Conservation (phyloP, 2,797 vertebrate genomes). For the Lacerta bilineata region DNA sequence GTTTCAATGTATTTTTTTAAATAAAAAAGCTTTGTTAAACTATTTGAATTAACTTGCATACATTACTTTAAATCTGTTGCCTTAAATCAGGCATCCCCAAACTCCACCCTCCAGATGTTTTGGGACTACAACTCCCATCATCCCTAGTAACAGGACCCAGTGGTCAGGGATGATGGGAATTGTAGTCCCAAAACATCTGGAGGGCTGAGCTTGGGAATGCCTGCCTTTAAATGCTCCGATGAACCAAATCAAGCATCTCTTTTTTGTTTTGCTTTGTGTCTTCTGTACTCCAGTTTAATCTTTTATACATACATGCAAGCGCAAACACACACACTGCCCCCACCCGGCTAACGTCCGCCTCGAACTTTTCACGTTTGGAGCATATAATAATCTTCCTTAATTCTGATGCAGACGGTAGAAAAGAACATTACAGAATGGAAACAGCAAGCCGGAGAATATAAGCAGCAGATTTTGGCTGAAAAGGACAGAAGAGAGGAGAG, state of each 20-base stretch:
- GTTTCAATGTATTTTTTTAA: neutral
- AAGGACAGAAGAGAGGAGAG: slow-evolving; percentile 79
- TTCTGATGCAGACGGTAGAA: slow-evolving; percentile 83
- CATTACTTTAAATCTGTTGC: neutral
- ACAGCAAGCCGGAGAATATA: slow-evolving; percentile 78
- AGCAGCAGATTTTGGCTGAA: slow-evolving; percentile 72
- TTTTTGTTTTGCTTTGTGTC: neutral
- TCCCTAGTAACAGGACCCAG: no score
- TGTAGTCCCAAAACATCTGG: no score
- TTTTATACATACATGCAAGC: neutral
- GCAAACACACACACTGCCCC: neutral
- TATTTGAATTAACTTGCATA: neutral
- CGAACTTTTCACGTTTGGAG: neutral
- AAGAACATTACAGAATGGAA: slow-evolving; percentile 83
- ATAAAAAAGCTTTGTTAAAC: neutral
- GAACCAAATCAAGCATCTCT: neutral
- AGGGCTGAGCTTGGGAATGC: no score
- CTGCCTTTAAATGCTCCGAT: neutral
- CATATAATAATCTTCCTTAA: slow-evolving; percentile 35
- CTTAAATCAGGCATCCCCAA: neutral
- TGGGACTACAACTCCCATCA: no score
- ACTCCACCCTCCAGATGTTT: no score
- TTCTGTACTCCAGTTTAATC: neutral
- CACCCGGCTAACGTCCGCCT: neutral
- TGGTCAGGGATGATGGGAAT: no score